A percentile compares a stretch with the other conserved stretches of the same genome.
phyloP scores from a whole-genome alignment of 1,140 invertebrate species.

The Apocrypta bakeri region DNA sequence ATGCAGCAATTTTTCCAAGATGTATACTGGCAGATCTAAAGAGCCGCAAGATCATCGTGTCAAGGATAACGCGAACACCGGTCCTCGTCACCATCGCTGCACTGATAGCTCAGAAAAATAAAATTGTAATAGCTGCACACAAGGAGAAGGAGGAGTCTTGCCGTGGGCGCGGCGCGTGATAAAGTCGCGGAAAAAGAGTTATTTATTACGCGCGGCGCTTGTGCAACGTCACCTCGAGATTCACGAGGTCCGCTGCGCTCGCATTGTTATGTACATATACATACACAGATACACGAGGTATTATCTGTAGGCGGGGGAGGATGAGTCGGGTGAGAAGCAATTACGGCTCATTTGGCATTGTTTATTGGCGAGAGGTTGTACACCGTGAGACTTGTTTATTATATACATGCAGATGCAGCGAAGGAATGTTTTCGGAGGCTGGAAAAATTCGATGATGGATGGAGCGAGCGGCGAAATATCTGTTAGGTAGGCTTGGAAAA shows the following conservation, averaged over 20 bases:
- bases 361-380: background rate
- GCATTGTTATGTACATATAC: background rate
- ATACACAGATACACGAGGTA: background rate
- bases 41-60: constrained; percentile 40
- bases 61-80: constrained; percentile 37
- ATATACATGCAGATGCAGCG: too few relatives aligned
- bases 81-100: background rate
- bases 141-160: background rate
- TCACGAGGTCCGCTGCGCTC: background rate
- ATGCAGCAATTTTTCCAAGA: background rate
- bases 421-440: background rate
- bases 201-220: constrained; percentile 30
- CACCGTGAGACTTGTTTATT: background rate
- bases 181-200: constrained; percentile 13
- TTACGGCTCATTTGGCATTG: constrained; percentile 24
- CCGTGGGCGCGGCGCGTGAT: constrained; percentile 22
- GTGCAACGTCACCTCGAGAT: constrained; percentile 10
- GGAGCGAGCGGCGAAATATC: background rate
- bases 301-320: background rate
- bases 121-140: too few relatives aligned
- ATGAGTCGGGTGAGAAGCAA: background rate
- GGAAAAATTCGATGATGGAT: background rate
- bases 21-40: background rate
- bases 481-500: background rate
- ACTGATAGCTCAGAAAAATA: background rate